Conservation (phyloP, 2,113 vertebrate genomes). For the Brachyistius frenatus region DNA sequence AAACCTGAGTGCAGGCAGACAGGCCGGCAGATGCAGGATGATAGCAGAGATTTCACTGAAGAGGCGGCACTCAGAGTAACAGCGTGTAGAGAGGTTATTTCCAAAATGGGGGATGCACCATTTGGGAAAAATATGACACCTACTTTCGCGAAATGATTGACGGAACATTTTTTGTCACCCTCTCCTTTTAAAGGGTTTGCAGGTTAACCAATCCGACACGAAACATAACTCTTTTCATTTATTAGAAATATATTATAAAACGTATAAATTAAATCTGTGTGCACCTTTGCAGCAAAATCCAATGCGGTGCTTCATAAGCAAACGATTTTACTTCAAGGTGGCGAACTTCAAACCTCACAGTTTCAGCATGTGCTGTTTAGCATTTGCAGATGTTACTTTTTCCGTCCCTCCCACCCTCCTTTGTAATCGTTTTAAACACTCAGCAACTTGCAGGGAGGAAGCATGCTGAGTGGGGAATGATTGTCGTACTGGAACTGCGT, state of each 20-base stretch:
- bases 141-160: slow-evolving; percentile 30
- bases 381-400: slow-evolving; percentile 34
- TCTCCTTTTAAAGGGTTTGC: slow-evolving; percentile 16
- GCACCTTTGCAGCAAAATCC: neutral
- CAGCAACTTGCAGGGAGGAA: slow-evolving; percentile 54
- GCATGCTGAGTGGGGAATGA: slow-evolving; percentile 56
- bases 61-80: slow-evolving; percentile 37
- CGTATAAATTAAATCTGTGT: neutral
- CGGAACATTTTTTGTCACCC: neutral
- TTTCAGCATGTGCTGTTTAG: slow-evolving; percentile 26
- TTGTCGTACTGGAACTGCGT: slow-evolving; percentile 51
- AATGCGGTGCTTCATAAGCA: slow-evolving; percentile 1
- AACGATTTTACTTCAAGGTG: neutral
- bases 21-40: slow-evolving; percentile 29
- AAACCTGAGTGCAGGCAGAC: slow-evolving; percentile 39
- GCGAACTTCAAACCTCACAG: slow-evolving; percentile 26
- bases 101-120: slow-evolving; percentile 52
- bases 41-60: slow-evolving; percentile 47
- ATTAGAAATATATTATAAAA: neutral
- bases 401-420: slow-evolving; percentile 15
- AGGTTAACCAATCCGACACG: slow-evolving; percentile 9
- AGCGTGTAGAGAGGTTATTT: slow-evolving; percentile 31
- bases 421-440: slow-evolving; percentile 65
- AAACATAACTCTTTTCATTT: neutral
- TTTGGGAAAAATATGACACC: slow-evolving; percentile 22